phyloP scores from a whole-genome alignment of 2,888 invertebrate genomes.

The Mimachlamys varia region DNA sequence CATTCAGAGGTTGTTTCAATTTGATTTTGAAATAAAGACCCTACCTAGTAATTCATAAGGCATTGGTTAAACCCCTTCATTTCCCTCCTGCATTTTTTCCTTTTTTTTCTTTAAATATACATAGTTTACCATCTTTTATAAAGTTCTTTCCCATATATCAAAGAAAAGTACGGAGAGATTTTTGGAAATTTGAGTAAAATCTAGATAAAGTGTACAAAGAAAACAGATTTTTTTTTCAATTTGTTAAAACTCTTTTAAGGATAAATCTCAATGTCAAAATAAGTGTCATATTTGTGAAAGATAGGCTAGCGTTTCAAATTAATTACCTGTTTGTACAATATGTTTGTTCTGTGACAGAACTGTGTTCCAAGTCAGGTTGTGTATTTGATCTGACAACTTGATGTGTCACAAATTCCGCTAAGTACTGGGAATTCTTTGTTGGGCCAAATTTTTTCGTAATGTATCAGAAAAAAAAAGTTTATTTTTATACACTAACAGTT shows the following conservation, averaged over 20 bases:
- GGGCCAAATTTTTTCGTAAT: no score
- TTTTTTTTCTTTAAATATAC: no score
- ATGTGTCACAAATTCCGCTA: neutral
- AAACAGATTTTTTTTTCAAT: neutral
- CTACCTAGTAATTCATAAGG: no score
- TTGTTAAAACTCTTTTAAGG: neutral
- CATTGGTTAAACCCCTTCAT: no score
- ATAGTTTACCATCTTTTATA: no score
- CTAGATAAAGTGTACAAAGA: neutral
- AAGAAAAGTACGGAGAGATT: neutral
- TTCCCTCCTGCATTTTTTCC: no score
- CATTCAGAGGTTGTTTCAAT: no score
- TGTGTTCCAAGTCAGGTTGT: neutral
- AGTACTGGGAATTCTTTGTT: neutral
- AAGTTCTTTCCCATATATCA: no score
- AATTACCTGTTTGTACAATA: neutral
- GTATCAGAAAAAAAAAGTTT: no score
- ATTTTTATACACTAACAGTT: no score
- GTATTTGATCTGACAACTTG: neutral
- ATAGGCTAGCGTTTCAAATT: neutral
- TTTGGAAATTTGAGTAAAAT: conserved; percentile 5
- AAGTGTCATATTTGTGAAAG: neutral
- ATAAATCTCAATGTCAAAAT: neutral
- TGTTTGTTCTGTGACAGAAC: neutral
- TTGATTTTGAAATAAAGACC: no score